Base-by-base conservation (phyloP, 2,113 vertebrate species). In the Takifugu flavidus region DNA sequence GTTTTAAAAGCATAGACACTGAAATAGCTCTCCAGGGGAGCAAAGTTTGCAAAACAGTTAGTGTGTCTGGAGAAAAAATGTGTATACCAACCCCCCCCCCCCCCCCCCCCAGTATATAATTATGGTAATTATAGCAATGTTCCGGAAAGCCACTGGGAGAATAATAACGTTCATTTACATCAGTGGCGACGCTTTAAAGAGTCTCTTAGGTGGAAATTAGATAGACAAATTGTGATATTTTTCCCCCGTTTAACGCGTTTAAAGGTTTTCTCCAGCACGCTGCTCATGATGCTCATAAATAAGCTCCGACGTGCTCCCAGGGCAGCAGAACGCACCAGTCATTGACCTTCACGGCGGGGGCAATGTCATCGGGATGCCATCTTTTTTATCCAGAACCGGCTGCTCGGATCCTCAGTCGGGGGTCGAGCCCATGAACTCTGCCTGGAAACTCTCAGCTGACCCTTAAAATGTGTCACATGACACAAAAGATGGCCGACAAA, bases 171-270 rank as follows among this genome's bases (percentile, higher is more conserved):
- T 85, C 43, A 78, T 82, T 82, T 81, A 75, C 78, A 84, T 83
- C 62, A 65, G 62, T 71, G 68, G 65, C 65, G 70, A 52, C 47
- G 67, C 75, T 77, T 74, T 82, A 77, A 82, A 81, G 79, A 62
- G 53, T 82, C 79, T 84, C 82, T 53, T 29, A 73, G 79, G 82
- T 85, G 63, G 76, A 84, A 83, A 76, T 78, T 60, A 82, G 70
- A 68, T 59, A 65, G 70, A 68, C 70, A 49, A 62, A 25, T 49
- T 68, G 27, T 50, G 47, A 51, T 53, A 14, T 63, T 71, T 73
- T 72, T 47, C 58, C 31, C 42, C 34, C 11, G 57, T 65, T 57
- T 43, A 42, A 56, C 46, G 56, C 53, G 65, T 62, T 50, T 28
- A 46, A 49, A 43, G 46, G 25, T 2, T 53, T 31, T 60, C 52